These are phyloP conservation scores for Pogoniulus pusillus DNA, from an alignment of 2,797 vertebrate species.

Conservation along the genomic window DNA sequence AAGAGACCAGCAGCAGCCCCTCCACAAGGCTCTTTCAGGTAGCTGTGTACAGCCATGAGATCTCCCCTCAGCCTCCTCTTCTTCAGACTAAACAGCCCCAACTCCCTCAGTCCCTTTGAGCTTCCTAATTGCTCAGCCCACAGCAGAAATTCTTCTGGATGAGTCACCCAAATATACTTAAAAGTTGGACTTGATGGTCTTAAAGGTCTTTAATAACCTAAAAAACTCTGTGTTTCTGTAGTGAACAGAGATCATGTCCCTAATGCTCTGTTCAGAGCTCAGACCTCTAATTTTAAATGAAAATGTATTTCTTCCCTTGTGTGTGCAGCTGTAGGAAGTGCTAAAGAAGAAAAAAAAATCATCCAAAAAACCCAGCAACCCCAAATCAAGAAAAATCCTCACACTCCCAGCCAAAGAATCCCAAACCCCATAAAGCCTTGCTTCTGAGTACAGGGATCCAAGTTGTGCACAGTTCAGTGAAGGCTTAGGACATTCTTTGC, in stretches of 20 bases:
- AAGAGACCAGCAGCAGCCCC: too few relatives aligned
- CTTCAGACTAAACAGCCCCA: too few relatives aligned
- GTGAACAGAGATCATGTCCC: not conserved
- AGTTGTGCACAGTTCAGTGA: not conserved
- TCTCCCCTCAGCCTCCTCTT: too few relatives aligned
- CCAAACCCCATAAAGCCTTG: not conserved
- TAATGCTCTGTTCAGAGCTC: not conserved
- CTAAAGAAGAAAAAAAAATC: not conserved
- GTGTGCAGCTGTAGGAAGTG: not conserved
- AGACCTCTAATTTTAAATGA: not conserved
- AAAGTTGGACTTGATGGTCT: too few relatives aligned
- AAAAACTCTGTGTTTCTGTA: not conserved
- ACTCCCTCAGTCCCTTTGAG: too few relatives aligned
- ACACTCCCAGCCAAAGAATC: not conserved
- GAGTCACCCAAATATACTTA: too few relatives aligned
- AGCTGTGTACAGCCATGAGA: too few relatives aligned
- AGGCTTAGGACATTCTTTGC: not conserved
- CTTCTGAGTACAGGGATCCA: not conserved
- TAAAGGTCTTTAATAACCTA: too few relatives aligned
- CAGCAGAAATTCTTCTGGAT: too few relatives aligned
- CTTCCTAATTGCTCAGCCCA: too few relatives aligned
- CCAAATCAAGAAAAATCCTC: not conserved
- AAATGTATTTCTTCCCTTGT: not conserved
- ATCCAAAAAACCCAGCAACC: fast-evolving
- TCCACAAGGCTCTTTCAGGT: too few relatives aligned